Evolutionary conservation across 2,888 invertebrate genomes (phyloP), one percentile per base, ranked within the genome.

Genomic region (Acanthopleura granulata): DNA sequence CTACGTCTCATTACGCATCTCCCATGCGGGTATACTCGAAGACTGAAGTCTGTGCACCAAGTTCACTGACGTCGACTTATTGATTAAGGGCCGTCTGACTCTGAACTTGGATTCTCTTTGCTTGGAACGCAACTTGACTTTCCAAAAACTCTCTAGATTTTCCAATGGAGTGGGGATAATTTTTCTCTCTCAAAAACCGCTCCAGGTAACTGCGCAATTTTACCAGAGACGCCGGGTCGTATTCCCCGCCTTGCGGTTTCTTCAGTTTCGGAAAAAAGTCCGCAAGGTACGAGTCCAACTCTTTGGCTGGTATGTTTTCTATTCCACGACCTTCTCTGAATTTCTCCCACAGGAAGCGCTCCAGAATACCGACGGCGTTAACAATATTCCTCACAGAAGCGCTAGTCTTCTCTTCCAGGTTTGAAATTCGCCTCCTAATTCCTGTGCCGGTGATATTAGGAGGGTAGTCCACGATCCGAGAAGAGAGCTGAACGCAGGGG

Each of bases 321-420:
- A 66, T 66, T 15, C 22, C 18, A 6, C 66, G 22, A 27, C 29
- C 16, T 15, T 66, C 66, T 22, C 66, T 27, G 29, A 22, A 27
- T 16, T 66, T 22, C 15, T 22, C 29, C 22, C 29, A 27, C 22
- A 66, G 22, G 22, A 6, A 66, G 16, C 29, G 66, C 25, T 66
- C 66, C 66, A 66, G 14, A 25, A 66, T 22, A 14, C 27, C 66
- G 16, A 66, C 66, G 25, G 66, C 66, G 66, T 66, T 66, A 14
- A 66, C 66, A 25, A 66, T 66, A 27, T 66, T 66, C 22, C 66
- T 22, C 22, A 66, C 25, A 27, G 66, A 66, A 1, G 66, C 66
- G 22, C 29, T 15, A 1, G 66, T 22, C 25, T 66, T 66, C 29
- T 6, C 27, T 27, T 66, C 66, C 18, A 66, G 18, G 14, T 66